Base-by-base conservation (phyloP, 2,113 vertebrate genomes). In the Panthera leo region DNA sequence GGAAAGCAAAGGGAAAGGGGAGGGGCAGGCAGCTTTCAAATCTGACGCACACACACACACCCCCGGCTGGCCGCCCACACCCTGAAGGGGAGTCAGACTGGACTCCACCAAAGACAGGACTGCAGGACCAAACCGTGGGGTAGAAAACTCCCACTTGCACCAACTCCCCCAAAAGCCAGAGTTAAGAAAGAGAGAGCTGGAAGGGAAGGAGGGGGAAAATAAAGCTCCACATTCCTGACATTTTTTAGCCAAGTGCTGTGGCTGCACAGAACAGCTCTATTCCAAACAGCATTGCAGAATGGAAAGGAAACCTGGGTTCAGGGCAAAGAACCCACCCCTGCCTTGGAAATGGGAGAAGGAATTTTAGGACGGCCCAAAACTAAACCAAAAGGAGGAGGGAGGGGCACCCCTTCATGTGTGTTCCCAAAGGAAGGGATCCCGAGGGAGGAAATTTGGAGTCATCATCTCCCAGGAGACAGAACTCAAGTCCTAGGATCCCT, bases 151-250 rank as follows among this genome's bases (percentile, higher is more conserved):
- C 88, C 63, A 90, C 29, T 29, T 36, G 53, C 18, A 29, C 92
- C 96, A 97, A 94, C 97, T 97, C 97, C 97, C 91, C 14, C 14
- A 2, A 95, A 97, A 97, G 96, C 97, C 97, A 92, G 95, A 94
- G 31, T 84, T 80, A 95, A 97, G 94, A 96, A 97, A 97, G 93
- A 97, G 97, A 97, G 97, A 96, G 95, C 96, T 97, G 85, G 95
- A 97, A 97, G 95, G 94, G 84, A 89, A 25, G 96, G 92, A 84
- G 85, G 97, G 96, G 89, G 79, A 55, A 75, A 95, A 96, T 96
- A 97, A 97, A 98, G 98, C 98, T 96, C 97, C 95, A 95, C 98
- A 99, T 99, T 99, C 98, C 98, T 98, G 97, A 97, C 98, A 99
- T 99, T 98, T 98, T 98, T 98, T 95, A 98, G 97, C 98, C 94